Base-by-base conservation (phyloP, 2,888 invertebrate species). In the Operophtera brumata region DNA sequence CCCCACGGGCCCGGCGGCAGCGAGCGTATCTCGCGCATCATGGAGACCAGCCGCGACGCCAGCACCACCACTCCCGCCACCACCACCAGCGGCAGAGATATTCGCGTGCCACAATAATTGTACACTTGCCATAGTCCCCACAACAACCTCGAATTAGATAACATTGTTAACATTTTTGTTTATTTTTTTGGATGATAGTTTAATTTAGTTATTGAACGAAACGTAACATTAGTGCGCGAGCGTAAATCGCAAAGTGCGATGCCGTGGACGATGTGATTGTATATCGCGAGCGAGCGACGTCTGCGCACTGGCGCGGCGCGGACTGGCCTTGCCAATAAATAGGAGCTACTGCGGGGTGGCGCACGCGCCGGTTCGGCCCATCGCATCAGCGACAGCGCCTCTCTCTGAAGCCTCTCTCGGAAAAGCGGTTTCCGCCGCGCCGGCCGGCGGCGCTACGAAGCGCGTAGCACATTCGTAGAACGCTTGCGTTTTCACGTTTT, bases 1-100 rank as follows among this genome's bases (percentile, higher is more conserved):
- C 97, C 96, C 94, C 95, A 95, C 2, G 97, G 97, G 2, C 97
- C 97, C 0, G 97, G 97, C 0, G 97, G 97, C 65, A 96, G 85
- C 63, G 91, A 81, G 59, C 82, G 81, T 62, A 80, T 67, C 66
- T 86, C 84, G 13, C 77, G 79, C 60, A 93, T 64, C 66, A 91
- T 84, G 61, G 79, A 71, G 64, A 88, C 65, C 73, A 93, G 86
- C 58, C 75, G 71, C 65, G 91, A 86, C 50, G 82, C 78, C 71
- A 93, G 70, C 67, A 91, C 86, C 60, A 85, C 91, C 60, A 79
- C 80, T 71, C 91, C 90, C 46, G 74, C 77, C 55, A 90, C 84
- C 62, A 91, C 70, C 70, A 93, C 77, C 65, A 92, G 74, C 60
- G 84, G 85, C 62, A 80, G 62, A 59, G 86, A 80, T 58, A 75